phyloP scores from a whole-genome alignment of 2,888 invertebrate species.

The Epirrhoe alternata region DNA sequence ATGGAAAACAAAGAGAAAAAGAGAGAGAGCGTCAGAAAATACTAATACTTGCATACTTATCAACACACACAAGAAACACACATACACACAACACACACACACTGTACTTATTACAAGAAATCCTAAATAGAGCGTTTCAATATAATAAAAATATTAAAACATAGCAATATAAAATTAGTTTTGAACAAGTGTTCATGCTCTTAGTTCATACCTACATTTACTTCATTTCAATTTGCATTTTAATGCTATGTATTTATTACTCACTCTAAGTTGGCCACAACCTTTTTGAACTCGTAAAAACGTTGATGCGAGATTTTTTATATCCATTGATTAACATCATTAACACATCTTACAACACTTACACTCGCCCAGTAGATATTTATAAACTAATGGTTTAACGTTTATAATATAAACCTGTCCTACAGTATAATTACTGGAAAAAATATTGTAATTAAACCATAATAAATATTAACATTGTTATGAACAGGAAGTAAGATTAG shows the following conservation, averaged over 20 bases:
- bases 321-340: slow-evolving; percentile 14
- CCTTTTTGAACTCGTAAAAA: slow-evolving; percentile 16
- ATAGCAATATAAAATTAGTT: no score
- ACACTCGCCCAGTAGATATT: slow-evolving; percentile 8
- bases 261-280: slow-evolving; percentile 6
- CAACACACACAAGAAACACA: no score
- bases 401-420: slow-evolving; percentile 15
- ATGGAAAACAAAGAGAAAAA: no score
- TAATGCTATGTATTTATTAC: not conserved
- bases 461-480: slow-evolving; percentile 19
- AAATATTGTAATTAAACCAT: slow-evolving; percentile 5
- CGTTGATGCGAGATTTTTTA: slow-evolving; percentile 14
- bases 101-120: no score
- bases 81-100: no score
- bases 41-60: no score
- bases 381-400: slow-evolving; percentile 6
- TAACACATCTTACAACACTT: slow-evolving; percentile 17
- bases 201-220: slow-evolving; percentile 12
- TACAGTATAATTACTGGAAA: slow-evolving; percentile 9
- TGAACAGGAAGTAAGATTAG: slow-evolving; percentile 30
- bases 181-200: not conserved
- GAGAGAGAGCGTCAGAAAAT: no score
- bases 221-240: not conserved
- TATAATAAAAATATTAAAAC: no score
- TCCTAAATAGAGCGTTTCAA: no score